These are phyloP conservation scores for Chlamydotis undulata DNA, from an alignment of 2,113 vertebrate genomes.

Conservation along the genomic window DNA sequence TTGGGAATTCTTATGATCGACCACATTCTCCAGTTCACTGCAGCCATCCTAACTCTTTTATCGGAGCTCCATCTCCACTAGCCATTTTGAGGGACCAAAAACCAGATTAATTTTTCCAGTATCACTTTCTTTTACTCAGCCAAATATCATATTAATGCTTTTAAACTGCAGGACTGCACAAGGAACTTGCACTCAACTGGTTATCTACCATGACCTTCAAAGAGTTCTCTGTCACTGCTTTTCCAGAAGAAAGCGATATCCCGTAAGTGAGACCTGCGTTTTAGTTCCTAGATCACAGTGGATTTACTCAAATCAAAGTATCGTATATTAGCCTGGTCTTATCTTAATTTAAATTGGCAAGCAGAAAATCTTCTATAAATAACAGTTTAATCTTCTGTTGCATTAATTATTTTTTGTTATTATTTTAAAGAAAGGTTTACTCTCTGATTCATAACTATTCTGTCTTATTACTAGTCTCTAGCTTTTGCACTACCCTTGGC, in stretches of 20 bases:
- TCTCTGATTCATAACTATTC: not conserved
- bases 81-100: not conserved
- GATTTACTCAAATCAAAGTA: conserved; percentile 14
- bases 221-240: not conserved
- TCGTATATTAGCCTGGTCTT: not conserved
- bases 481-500: not conserved
- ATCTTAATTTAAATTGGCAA: not conserved
- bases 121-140: conserved; percentile 10
- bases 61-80: not conserved
- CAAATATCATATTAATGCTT: conserved; percentile 11
- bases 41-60: not conserved
- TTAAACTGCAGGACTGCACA: not conserved
- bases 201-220: conserved; percentile 28
- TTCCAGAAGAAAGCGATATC: not conserved
- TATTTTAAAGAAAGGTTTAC: not conserved
- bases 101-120: not conserved
- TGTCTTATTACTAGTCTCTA: conserved; percentile 3
- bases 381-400: not conserved
- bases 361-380: not conserved
- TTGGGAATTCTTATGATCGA: not conserved
- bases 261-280: not conserved
- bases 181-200: conserved; percentile 8
- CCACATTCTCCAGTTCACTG: not conserved
- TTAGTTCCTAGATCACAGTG: not conserved
- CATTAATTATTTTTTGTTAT: not conserved